Conservation (phyloP, 2,113 vertebrate genomes). For the Mustelus asterias region DNA sequence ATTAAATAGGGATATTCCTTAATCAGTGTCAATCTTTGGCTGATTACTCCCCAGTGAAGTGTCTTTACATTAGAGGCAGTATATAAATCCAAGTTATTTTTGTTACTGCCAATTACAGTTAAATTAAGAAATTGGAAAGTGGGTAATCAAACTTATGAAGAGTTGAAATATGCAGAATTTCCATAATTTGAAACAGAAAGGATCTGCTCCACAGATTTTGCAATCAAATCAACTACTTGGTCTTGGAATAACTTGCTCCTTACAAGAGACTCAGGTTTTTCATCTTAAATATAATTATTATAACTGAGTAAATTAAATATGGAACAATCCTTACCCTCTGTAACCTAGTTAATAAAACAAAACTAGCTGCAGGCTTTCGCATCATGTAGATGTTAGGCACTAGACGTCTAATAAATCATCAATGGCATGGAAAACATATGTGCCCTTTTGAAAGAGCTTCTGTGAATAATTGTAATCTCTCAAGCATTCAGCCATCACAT, state of each 20-base stretch:
- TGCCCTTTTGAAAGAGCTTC: background rate
- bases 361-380: background rate
- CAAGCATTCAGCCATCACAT: background rate
- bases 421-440: background rate
- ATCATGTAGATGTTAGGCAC: background rate
- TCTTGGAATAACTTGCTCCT: background rate
- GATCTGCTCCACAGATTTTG: background rate
- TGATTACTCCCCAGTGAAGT: background rate
- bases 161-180: background rate
- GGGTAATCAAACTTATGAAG: background rate
- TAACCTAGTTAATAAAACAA: background rate
- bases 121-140: background rate
- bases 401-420: background rate
- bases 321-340: background rate
- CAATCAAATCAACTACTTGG: background rate
- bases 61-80: background rate
- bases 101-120: background rate
- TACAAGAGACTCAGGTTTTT: background rate
- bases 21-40: background rate
- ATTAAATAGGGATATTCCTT: background rate
- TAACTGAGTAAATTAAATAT: background rate
- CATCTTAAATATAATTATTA: background rate
- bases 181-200: background rate
- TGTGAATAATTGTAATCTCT: background rate
- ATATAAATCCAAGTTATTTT: background rate